These are phyloP conservation scores for Piliocolobus tephrosceles DNA, from an alignment of 2,113 vertebrate genomes.

Conservation along the genomic window DNA sequence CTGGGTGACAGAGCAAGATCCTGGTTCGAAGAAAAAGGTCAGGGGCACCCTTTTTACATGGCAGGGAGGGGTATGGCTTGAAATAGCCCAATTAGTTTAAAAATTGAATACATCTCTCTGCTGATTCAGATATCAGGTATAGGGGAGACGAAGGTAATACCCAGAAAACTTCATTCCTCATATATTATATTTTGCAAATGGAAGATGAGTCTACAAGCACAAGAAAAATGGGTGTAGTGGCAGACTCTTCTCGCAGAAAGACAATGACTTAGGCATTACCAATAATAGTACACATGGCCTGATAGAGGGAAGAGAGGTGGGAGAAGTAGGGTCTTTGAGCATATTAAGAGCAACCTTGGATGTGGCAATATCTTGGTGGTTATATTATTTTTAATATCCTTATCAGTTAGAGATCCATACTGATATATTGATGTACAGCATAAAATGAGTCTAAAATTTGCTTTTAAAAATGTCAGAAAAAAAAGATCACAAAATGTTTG, in stretches of 20 bases:
- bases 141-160: neutral
- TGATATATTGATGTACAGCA: neutral
- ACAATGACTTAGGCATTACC: neutral
- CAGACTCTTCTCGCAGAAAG: neutral
- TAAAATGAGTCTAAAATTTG: neutral
- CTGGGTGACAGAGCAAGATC: no score
- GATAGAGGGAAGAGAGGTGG: neutral
- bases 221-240: neutral
- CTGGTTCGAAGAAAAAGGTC: no score
- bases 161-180: neutral
- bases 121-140: neutral
- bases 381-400: slow-evolving; percentile 55
- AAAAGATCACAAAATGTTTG: neutral
- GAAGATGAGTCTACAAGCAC: neutral
- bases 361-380: neutral
- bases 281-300: neutral
- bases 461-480: neutral
- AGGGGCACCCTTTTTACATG: neutral
- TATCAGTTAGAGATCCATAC: neutral
- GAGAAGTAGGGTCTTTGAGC: neutral
- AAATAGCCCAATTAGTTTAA: neutral
- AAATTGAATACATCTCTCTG: neutral
- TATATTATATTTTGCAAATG: neutral
- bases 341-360: neutral
- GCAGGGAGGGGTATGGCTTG: neutral